Base-by-base conservation (phyloP, 2,113 vertebrate species). In the Burhinus oedicnemus region DNA sequence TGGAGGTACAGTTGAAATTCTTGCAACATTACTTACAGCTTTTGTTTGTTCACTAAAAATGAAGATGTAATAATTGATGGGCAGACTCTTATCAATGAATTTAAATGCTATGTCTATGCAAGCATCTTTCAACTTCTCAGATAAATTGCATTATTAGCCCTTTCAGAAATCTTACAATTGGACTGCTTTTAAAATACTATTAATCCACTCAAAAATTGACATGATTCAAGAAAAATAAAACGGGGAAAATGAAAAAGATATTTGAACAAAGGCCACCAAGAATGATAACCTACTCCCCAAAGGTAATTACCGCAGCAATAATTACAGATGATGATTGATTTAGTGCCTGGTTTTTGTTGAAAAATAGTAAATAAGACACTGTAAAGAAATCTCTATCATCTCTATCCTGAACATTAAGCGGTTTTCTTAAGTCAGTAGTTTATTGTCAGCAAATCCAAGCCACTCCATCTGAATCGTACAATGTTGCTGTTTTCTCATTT, bases 251-350 rank as follows among this genome's bases (percentile, higher is more conserved):
- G 57, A 80, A 78, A 70, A 78, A 93, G 89, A 49, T 75, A 84
- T 78, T 66, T 85, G 94, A 97, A 93, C 92, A 94, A 93, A 95
- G 94, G 86, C 87, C 96, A 95, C 65, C 86, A 87, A 85, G 92
- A 97, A 96, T 40, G 90, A 91, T 92, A 96, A 90, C 86, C 86
- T 93, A 54, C 70, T 84, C 87, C 88, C 95, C 81, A 89, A 96
- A 97, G 95, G 92, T 79, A 78, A 62, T 95, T 96, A 90, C 90
- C 95, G 75, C 79, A 93, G 71, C 74, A 95, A 96, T 97, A 94
- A 95, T 95, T 90, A 93, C 74, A 95, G 71, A 92, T 96, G 92
- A 94, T 96, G 79, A 93, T 87, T 97, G 87, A 97, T 95, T 89
- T 96, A 96, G 91, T 95, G 91, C 89, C 83, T 89, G 62, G n/a